Evolutionary conservation across 2,888 invertebrate species (phyloP), one percentile per base, ranked within the genome.

Genomic region (Phaonia tiefii): DNA sequence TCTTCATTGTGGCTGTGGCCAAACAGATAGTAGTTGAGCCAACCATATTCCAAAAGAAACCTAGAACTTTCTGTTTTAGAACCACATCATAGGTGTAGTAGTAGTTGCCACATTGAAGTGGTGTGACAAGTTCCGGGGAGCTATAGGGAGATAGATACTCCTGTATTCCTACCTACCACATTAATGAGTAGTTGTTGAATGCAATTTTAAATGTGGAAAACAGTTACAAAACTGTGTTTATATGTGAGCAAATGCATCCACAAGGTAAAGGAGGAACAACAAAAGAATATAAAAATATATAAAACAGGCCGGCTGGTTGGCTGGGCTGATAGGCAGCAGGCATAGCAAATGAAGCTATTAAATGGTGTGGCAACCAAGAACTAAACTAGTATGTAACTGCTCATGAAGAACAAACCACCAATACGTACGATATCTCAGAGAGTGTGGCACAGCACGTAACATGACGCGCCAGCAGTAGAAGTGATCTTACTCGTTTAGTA

Each of bases 221-320:
- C 72, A 72, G 81, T 81, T 81, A 81, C 75, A 78, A 81, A 81
- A 81, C 81, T 81, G 78, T 81, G 81, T 72, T 81, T 78, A 66
- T 81, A 78, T 77, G 77, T 71, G 80, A 80, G 74, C 56, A n/a
- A n/a, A n/a, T 13, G 10, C 46, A n/a, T n/a, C n/a, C 46, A 44
- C 26, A 46, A 65, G 46, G 54, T 54, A 54, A 54, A 22, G 51
- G 17, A 51, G 22, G 51, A 54, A 2, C 22, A 54, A 25, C 10
- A 54, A 7, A 22, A 54, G 25, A 22, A 54, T 2, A 8, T 7
- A 22, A 54, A n/a, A 17, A 25, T 22, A 46, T 5, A 46, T 4
- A 46, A 46, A 46, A 4, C 11, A 46, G 15, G 63, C 11, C 10
- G 5, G 37, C 13, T 39, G n/a, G n/a, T 2, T 22, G 20, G 54